A percentile compares a stretch with the other conserved stretches of the same genome.
These are phyloP conservation scores for Lathronympha strigana DNA, from an alignment of 2,888 invertebrate genomes.

Conservation along the genomic window DNA sequence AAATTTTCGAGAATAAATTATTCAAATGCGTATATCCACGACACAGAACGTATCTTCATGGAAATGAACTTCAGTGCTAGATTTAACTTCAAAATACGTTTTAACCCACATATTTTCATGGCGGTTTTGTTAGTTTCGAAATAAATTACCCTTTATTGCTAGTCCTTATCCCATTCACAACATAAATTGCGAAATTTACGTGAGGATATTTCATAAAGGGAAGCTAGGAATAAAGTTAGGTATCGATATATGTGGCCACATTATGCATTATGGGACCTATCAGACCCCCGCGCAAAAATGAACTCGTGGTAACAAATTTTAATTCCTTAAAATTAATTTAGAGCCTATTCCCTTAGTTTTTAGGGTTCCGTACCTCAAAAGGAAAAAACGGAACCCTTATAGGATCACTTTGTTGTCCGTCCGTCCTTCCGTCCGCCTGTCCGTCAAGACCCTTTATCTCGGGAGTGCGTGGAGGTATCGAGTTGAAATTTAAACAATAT, in stretches of 20 bases:
- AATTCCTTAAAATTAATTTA: too few relatives aligned
- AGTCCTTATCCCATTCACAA: background rate
- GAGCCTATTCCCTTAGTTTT: too few relatives aligned
- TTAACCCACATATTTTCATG: background rate
- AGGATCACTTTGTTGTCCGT: too few relatives aligned
- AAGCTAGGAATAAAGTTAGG: background rate
- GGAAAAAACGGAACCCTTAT: too few relatives aligned
- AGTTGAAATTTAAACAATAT: too few relatives aligned
- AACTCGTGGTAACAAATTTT: too few relatives aligned
- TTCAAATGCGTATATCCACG: slow-evolving; percentile 13
- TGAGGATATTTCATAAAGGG: background rate
- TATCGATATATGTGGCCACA: background rate
- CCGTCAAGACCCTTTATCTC: too few relatives aligned
- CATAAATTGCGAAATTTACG: slow-evolving; percentile 3
- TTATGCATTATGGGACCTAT: too few relatives aligned
- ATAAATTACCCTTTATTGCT: background rate
- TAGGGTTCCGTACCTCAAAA: too few relatives aligned
- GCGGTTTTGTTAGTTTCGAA: background rate
- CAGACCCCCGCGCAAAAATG: too few relatives aligned
- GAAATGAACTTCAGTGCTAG: slow-evolving; percentile 12
- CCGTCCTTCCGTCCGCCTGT: too few relatives aligned
- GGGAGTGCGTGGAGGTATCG: too few relatives aligned
- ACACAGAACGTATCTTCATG: background rate
- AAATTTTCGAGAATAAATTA: slow-evolving; percentile 13
- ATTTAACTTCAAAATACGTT: background rate